Percentiles rank a stretch among this genome's conserved stretches.
phyloP scores from a whole-genome alignment of 2,797 vertebrate genomes.

The Knipowitschia caucasica region DNA sequence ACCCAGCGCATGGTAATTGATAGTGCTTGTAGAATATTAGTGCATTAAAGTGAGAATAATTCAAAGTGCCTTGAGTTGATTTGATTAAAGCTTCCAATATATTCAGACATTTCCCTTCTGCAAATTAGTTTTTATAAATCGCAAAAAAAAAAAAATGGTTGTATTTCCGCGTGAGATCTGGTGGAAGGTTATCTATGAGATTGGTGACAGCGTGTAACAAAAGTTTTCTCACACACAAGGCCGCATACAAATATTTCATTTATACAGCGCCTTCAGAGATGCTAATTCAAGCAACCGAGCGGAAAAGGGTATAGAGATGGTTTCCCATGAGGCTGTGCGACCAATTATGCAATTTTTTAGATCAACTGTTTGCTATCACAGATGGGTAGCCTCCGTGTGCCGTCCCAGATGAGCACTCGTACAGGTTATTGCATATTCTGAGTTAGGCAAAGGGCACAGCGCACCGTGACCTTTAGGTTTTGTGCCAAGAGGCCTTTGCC shows the following conservation, averaged over 20 bases:
- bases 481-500: no score
- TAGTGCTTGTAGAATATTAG: not conserved
- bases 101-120: not conserved
- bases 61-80: not conserved
- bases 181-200: constrained; percentile 5
- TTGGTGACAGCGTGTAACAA: not conserved
- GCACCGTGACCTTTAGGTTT: not conserved
- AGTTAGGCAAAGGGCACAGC: not conserved
- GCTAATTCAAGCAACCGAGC: constrained; percentile 26
- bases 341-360: constrained; percentile 29
- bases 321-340: constrained; percentile 23
- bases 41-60: constrained; percentile 12
- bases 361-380: constrained; percentile 18
- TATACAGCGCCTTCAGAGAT: constrained; percentile 11
- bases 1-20: not conserved
- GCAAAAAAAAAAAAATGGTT: not conserved
- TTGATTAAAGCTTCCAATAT: not conserved
- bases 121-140: constrained; percentile 1
- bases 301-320: constrained; percentile 23
- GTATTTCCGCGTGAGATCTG: not conserved
- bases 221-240: not conserved
- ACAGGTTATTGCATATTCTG: not conserved
- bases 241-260: constrained; percentile 29
- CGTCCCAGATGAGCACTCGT: constrained; percentile 18
- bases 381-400: constrained; percentile 7